Evolutionary conservation across 2,113 vertebrate genomes (phyloP), one percentile per base, ranked within the genome.

Genomic region (Litocranius walleri): DNA sequence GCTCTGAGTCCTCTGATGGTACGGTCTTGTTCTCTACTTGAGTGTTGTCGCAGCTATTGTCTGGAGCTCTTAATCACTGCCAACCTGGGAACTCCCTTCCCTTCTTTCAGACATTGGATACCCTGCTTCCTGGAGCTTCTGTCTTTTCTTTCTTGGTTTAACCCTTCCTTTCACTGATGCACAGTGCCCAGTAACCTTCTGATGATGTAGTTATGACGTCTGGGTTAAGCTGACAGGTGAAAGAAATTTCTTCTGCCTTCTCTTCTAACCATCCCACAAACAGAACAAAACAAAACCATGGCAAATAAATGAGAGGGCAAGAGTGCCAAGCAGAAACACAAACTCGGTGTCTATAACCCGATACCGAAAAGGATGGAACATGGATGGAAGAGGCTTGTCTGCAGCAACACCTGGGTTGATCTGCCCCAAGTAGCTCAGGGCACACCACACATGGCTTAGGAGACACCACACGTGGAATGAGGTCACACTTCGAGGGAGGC

Each of bases 401-500:
- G 3, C 16, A 45, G 14, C 19, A 12, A 5, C 25, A 14, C 27
- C 6, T 14, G 25, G 52, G 21, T 21, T 2, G 1, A 12, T 27
- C 30, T 54, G 16, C 82, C 36, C 25, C 67, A 30, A 17, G 30
- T 3, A 43, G 50, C 21, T 88, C 61, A 27, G 43, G 16, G 43
- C 48, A 50, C 29, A 33, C 17, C 78, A 12, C 48, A 21, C 48
- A 1, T 12, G 78, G 30, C 78, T 81, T 52, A 52, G 78, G 48
- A 81, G 67, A 83, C 13, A 12, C 43, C 45, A 23, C 36, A 30
- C 0, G 5, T 81, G 30, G 48, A 10, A 2, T 2, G 5, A 50
- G 78, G 30, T 21, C 9, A 52, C 29, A 10, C 10, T 36, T 67
- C 5, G 0, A 7, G 19, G 74, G n/a, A 15, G 23, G 7, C 50